Evolutionary conservation across 2,113 vertebrate species (phyloP), one percentile per base, ranked within the genome.

Genomic region (Carassius gibelio): DNA sequence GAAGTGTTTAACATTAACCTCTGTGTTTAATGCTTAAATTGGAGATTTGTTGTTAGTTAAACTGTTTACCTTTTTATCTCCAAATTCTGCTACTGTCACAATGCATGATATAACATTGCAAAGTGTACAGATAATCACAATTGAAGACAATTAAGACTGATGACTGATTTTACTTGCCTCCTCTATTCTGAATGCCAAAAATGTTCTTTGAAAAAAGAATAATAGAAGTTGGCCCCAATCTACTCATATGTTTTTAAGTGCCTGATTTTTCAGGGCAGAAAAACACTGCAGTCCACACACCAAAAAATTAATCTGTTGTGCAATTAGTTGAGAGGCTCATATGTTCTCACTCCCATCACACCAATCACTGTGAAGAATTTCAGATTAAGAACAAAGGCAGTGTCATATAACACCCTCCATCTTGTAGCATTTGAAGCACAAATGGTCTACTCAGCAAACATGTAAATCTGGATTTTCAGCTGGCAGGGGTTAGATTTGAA

Each of bases 281-380:
- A 17, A 55, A 55, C 52, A 55, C 52, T 55, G 52, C 15, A 55
- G 1, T 55, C 15, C 52, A 17, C 50, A 55, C 9, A 30, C 36
- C 2, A 55, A 55, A 17, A 55, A 52, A 55, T 17, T 2, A 7
- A 78, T 48, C 52, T 42, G 66, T 17, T 38, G 30, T 38, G 19
- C 10, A 79, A 23, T 79, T 61, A 79, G 8, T 42, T 30, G 34
- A 77, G 30, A 19, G 74, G 15, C 76, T 61, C 23, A 78, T 36
- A 78, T 38, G 55, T 52, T 78, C 34, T n/a, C 30, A 38, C 76
- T 34, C 57, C 69, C 69, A 74, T 59, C 50, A 14, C 72, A 76
- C 79, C 26, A 69, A 79, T 59, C 81, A 87, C 52, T 26, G 38
- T 64, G 66, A 84, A 8, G 42, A 80, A 69, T 80, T 26, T 84